Base-by-base conservation (phyloP, 2,888 invertebrate genomes). In the Sipha maydis region DNA sequence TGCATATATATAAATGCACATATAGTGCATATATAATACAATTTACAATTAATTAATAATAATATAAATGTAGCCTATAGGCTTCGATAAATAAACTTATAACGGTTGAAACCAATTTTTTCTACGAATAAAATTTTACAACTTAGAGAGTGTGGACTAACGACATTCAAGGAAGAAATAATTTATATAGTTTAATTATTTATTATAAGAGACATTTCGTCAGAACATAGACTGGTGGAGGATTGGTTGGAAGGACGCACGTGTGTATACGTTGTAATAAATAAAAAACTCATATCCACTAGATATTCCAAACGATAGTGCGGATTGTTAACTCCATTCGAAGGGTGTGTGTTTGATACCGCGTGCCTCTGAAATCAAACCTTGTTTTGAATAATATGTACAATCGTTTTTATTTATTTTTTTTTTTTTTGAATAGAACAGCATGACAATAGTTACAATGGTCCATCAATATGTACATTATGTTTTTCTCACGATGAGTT, bases 391-490 rank as follows among this genome's bases (percentile, higher is more conserved):
- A 85, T 78, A 61, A 61, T 54, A 67, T 85, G 14, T 34, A 85
- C 67, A 85, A 78, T 85, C 77, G 85, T 9, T 56, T 83, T 48
- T 83, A 38, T 41, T n/a, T 48, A 21, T 28, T 80, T 38, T 54
- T 61, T 56, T 56, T 75, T 86, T 21, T 7, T 79, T 69, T 78
- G 78, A 85, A 85, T 78, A 85, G 69, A 86, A 79, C 86, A 73
- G 71, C 79, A 86, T 38, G 79, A 86, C 85, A 86, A 86, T 79
- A 86, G 77, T 69, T 67, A 85, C 85, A 85, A 85, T 84, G 84
- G 85, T 85, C 67, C 77, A 85, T 85, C 85, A 79, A 76, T 69
- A 79, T 73, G 86, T 77, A 69, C 34, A 34, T 67, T 54, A 71
- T 9, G 79, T 41, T 86, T 86, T 86, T 86, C 86, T 79, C 86